A percentile compares a stretch with the other conserved stretches of the same genome.
These are phyloP conservation scores for Zygaena filipendulae DNA, from an alignment of 2,888 invertebrate genomes.

Conservation along the genomic window DNA sequence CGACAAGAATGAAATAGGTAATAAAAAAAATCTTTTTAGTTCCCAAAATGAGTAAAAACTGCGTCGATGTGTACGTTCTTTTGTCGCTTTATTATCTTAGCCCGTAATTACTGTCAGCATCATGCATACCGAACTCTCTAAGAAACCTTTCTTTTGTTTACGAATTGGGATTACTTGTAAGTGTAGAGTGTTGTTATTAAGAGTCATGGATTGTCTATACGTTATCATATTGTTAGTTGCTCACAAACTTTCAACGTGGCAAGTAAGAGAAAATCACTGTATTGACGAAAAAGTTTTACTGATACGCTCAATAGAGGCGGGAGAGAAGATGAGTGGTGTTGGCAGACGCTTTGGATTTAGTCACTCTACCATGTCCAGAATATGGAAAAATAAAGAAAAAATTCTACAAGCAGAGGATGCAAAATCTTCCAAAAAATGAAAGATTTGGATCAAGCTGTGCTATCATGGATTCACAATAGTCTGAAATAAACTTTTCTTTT, in stretches of 20 bases:
- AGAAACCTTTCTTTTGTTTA: too few species aligned
- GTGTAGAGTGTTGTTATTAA: too few species aligned
- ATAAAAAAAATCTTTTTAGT: too few species aligned
- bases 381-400: conserved; percentile 22
- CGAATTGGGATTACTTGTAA: too few species aligned
- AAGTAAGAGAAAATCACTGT: conserved; percentile 14
- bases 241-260: conserved; percentile 11
- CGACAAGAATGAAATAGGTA: too few species aligned
- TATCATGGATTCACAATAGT: conserved; percentile 21
- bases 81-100: background rate
- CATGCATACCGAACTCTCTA: too few species aligned
- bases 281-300: conserved; percentile 14
- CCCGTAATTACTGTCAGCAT: too few species aligned
- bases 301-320: conserved; percentile 16
- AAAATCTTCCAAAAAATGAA: conserved; percentile 22
- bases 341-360: conserved; percentile 19
- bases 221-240: conserved; percentile 4
- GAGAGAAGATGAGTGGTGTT: conserved; percentile 16
- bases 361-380: conserved; percentile 20
- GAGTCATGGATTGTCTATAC: too few species aligned
- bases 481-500: too few species aligned
- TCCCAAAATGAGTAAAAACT: background rate
- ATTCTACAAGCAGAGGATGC: conserved; percentile 20
- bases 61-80: background rate
- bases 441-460: conserved; percentile 21